These are phyloP conservation scores for Penelope pileata DNA, from an alignment of 2,113 vertebrate genomes.

Conservation along the genomic window DNA sequence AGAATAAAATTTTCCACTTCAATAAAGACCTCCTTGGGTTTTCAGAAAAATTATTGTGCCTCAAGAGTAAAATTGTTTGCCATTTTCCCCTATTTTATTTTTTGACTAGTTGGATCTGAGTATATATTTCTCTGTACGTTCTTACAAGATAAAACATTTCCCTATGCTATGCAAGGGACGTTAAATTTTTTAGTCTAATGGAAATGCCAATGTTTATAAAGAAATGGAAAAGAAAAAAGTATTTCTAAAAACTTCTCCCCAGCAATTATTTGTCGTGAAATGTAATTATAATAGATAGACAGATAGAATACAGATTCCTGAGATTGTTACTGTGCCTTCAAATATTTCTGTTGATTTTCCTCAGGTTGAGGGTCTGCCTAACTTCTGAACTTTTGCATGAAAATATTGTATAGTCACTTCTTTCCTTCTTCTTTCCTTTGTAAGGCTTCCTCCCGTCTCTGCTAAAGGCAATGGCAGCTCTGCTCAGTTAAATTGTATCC, in stretches of 20 bases:
- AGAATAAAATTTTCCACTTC: neutral
- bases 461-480: neutral
- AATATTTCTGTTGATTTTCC: neutral
- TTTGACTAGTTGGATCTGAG: neutral
- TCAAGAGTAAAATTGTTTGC: neutral
- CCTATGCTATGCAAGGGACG: neutral
- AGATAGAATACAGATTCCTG: neutral
- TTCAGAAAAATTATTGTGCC: neutral
- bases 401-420: neutral
- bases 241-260: neutral
- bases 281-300: neutral
- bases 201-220: neutral
- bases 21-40: neutral
- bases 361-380: neutral
- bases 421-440: fast-evolving
- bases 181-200: neutral
- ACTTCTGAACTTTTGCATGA: neutral
- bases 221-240: neutral
- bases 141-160: neutral
- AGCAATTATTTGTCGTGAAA: neutral
- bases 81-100: neutral
- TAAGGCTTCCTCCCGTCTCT: neutral
- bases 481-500: neutral
- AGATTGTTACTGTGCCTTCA: neutral
- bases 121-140: neutral